Evolutionary conservation across 2,113 vertebrate species (phyloP), one percentile per base, ranked within the genome.

Genomic region (Gnathonemus longibarbis): DNA sequence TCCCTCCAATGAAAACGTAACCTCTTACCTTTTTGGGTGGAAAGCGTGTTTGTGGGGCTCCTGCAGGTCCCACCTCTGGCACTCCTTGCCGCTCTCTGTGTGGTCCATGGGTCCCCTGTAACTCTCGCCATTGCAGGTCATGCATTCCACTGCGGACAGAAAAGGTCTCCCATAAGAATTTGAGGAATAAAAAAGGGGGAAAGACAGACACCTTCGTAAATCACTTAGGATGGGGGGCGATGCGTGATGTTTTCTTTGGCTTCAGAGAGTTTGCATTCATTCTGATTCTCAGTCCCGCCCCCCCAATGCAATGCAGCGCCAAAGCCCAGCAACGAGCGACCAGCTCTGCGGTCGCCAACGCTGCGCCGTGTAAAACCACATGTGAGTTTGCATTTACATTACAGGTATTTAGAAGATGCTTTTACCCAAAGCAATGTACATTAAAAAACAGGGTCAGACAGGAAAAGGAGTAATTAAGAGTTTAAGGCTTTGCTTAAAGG

Each of bases 11-110:
- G 4, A 45, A 62, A 88, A 39, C 2, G 52, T 88, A 2, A n/a
- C 17, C 4, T 5, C 89, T 96, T 96, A 99, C 98, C 96, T 98
- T 94, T 98, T 98, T 80, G 98, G 97, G 90, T 97, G 95, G 94
- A 97, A 98, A 91, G 94, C 94, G 93, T 99, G 98, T 92, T 95
- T 97, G 93, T 99, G 97, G 87, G 98, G 98, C 90, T 95, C 97
- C 91, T 95, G 93, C 24, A 95, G 97, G 94, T 99, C 98, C 98
- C 98, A 99, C 90, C 98, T 96, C 94, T 99, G 98, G 91, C 98
- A 99, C 93, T 97, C 97, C 91, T 97, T 98, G 91, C 98, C 98
- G 0, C 96, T 96, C 92, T 97, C 96, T 0, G 98, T 99, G 91
- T 96, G 97, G 95, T 99, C 98, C 97, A 99, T 95, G 89, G 97